Evolutionary conservation across 2,797 vertebrate species (phyloP).

Genomic region (Bradypus variegatus): DNA sequence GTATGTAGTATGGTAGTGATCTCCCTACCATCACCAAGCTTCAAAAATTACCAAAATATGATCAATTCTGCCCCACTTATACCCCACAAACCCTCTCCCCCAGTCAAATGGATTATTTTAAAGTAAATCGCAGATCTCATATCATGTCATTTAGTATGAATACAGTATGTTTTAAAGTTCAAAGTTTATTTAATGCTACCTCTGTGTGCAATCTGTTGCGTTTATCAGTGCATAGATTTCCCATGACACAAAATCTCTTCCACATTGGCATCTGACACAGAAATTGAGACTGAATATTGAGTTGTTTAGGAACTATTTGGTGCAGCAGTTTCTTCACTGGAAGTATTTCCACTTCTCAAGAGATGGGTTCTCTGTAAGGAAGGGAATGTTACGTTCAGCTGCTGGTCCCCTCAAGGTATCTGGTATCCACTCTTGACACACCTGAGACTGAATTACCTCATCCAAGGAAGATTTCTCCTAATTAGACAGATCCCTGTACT

Average conservation of each 20-base stretch:
- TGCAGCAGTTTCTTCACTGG: not conserved
- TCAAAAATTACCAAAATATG: not conserved
- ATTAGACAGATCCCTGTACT: not conserved
- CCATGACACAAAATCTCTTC: not conserved
- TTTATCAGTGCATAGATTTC: not conserved
- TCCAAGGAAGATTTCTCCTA: not conserved
- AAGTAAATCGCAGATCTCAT: not conserved
- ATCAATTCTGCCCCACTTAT: not conserved
- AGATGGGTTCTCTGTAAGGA: not conserved
- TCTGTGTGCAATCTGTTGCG: not conserved
- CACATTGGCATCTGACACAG: not conserved
- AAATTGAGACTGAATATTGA: not conserved
- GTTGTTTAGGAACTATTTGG: not conserved
- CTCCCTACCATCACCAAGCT: not conserved
- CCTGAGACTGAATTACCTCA: not conserved
- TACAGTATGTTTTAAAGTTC: not conserved
- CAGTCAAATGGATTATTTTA: not conserved
- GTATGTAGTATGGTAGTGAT: too few relatives aligned
- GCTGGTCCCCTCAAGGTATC: not conserved
- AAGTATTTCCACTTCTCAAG: not conserved
- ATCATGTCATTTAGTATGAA: not conserved
- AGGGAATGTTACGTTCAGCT: not conserved
- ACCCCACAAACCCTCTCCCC: not conserved
- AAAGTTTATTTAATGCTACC: not conserved
- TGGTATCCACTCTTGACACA: not conserved